These are phyloP conservation scores for Acridotheres tristis DNA, from an alignment of 2,797 vertebrate genomes.

Conservation along the genomic window DNA sequence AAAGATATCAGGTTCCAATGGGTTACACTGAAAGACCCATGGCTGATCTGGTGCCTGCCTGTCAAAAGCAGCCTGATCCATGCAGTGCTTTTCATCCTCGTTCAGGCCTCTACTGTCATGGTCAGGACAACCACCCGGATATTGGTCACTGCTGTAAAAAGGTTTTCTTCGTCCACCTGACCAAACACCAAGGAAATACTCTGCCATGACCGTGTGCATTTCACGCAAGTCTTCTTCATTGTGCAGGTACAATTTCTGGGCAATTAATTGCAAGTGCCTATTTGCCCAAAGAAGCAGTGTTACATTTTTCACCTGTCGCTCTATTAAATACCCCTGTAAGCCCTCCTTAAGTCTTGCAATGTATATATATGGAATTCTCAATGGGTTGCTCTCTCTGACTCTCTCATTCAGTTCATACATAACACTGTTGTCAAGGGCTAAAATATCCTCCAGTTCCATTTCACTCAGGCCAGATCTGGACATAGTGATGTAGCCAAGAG, in stretches of 20 bases:
- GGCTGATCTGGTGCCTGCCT: conserved; percentile 96
- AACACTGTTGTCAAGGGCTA: conserved; percentile 96
- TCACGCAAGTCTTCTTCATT: conserved; percentile 91
- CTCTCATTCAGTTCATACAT: conserved; percentile 88
- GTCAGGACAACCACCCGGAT: conserved; percentile 82
- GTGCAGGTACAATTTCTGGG: conserved; percentile 95
- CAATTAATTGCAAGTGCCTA: conserved; percentile 96
- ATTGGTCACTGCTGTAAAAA: conserved; percentile 88
- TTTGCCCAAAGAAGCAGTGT: conserved; percentile 98
- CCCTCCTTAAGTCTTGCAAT: conserved; percentile 95
- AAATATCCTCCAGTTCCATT: conserved; percentile 94
- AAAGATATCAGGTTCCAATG: conserved; percentile 96
- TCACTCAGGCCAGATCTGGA: conserved; percentile 94
- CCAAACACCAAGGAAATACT: conserved; percentile 98
- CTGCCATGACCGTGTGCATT: conserved; percentile 96
- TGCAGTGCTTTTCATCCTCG: conserved; percentile 86
- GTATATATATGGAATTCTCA: conserved; percentile 92
- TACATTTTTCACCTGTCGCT: conserved; percentile 94
- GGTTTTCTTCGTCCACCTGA: conserved; percentile 95
- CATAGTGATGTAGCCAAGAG: conserved; percentile 97
- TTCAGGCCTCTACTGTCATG: conserved; percentile 87
- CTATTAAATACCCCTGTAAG: conserved; percentile 92
- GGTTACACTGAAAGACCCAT: conserved; percentile 99
- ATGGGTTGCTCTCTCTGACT: conserved; percentile 85
- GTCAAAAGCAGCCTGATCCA: conserved; percentile 92